Evolutionary conservation across 2,797 vertebrate species (phyloP).

Genomic region (Pangasius larnaudii): DNA sequence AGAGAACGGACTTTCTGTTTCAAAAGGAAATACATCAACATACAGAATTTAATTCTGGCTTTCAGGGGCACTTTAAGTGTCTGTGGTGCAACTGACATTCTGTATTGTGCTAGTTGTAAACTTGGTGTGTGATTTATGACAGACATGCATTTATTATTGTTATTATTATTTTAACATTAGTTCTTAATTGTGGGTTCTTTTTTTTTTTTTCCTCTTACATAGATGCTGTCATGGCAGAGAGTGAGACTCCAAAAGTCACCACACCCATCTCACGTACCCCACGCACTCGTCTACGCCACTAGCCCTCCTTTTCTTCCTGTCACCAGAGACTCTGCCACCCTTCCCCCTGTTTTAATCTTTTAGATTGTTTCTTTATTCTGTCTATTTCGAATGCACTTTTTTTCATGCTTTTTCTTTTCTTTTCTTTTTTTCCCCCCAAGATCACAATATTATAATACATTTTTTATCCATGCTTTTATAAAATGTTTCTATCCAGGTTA

Average conservation of each 20-base stretch:
- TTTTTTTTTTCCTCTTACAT: constrained; percentile 14
- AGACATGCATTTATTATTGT: background rate
- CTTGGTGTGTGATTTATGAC: background rate
- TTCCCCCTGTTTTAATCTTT: constrained; percentile 28
- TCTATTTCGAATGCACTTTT: background rate
- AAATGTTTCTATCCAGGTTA: background rate
- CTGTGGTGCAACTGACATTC: background rate
- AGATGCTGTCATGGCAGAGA: constrained; percentile 83
- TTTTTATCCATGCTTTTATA: background rate
- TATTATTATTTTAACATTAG: background rate
- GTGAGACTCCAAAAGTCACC: constrained; percentile 89
- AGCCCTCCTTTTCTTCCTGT: constrained; percentile 32
- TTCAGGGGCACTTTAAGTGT: background rate
- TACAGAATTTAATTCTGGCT: background rate
- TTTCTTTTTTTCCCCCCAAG: background rate
- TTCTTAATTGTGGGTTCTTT: background rate
- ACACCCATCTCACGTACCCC: constrained; percentile 87
- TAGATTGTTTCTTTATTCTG: background rate
- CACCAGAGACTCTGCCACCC: background rate
- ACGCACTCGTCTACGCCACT: constrained; percentile 78
- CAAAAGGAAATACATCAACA: background rate
- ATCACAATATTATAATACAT: background rate
- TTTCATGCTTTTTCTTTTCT: background rate
- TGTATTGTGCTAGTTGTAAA: background rate
- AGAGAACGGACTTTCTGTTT: background rate